Base-by-base conservation (phyloP, 2,888 invertebrate genomes). In the Oscheius onirici region DNA sequence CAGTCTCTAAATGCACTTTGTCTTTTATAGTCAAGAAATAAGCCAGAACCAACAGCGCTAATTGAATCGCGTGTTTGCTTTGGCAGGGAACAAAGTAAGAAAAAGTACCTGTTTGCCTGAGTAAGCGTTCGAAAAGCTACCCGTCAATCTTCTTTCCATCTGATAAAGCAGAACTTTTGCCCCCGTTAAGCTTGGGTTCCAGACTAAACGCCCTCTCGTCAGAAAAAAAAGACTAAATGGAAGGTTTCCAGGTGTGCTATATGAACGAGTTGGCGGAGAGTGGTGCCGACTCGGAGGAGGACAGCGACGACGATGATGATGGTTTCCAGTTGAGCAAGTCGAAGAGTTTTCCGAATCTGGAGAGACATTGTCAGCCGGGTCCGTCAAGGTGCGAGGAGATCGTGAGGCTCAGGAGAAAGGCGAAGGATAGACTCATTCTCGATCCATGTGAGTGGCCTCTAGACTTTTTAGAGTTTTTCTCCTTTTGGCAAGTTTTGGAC, bases 221-320 rank as follows among this genome's bases (percentile, higher is more conserved):
- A 49, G 11, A 20, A n/a, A n/a, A n/a, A n/a, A n/a, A n/a, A n/a
- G 17, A 26, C 28, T 13, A 28, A 28, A 49, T 63, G 51, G n/a
- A 46, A 24, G 20, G 22, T 17, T 52, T 95, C 66, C 95, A 95
- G 91, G 94, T 95, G 28, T 83, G 83, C 58, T 83, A 82, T 70
- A 81, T 83, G 78, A 83, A 83, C 60, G 82, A 82, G 44, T 54
- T 83, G 46, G 73, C 76, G 43, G 81, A 81, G 57, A 75, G 74
- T 22, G 69, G 66, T 28, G 71, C 71, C 8, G 70, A 72, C 41
- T 61, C 67, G 15, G 74, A 74, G 11, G 71, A 73, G 17, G 72
- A 72, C 43, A 52, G 55, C 34, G 71, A 58, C 10, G 73, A 69
- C 26, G 60, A 54, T 17, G 55, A 40, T 10, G 49, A 51, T n/a